Conservation (phyloP, 2,797 vertebrate species). For the Perodicticus potto region DNA sequence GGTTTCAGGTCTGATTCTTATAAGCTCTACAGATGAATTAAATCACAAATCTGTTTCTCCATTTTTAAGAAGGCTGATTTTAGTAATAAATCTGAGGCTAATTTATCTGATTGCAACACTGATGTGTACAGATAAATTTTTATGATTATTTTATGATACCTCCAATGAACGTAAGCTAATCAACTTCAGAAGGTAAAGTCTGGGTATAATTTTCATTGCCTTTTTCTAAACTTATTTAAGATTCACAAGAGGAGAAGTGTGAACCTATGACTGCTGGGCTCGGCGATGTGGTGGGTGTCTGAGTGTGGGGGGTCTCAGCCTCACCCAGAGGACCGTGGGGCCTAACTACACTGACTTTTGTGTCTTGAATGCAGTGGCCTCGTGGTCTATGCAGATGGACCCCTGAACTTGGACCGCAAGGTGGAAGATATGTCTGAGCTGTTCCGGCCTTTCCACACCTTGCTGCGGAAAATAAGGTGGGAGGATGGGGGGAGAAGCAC, state of each 20-base stretch:
- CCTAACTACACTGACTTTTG: conserved; percentile 60
- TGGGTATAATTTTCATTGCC: neutral
- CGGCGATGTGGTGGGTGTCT: fast-evolving
- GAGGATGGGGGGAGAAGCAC: fast-evolving
- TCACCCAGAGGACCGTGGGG: fast-evolving
- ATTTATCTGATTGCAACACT: no score
- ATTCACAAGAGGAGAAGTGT: fast-evolving
- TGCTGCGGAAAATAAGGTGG: conserved; percentile 97
- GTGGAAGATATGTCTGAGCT: conserved; percentile 98
- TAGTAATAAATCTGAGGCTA: neutral
- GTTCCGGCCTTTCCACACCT: conserved; percentile 97
- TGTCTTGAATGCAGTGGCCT: conserved; percentile 92
- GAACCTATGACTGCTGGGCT: fast-evolving
- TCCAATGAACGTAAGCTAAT: neutral
- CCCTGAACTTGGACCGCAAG: conserved; percentile 96
- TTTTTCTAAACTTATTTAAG: neutral
- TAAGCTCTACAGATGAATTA: neutral
- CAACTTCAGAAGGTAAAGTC: neutral
- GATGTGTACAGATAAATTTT: neutral
- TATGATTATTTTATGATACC: neutral
- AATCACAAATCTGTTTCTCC: neutral
- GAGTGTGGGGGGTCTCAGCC: neutral
- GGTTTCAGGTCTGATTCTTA: neutral
- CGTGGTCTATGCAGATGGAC: conserved; percentile 97
- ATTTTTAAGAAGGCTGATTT: neutral